phyloP scores from a whole-genome alignment of 2,888 invertebrate species.

The Polymixis lichenea region DNA sequence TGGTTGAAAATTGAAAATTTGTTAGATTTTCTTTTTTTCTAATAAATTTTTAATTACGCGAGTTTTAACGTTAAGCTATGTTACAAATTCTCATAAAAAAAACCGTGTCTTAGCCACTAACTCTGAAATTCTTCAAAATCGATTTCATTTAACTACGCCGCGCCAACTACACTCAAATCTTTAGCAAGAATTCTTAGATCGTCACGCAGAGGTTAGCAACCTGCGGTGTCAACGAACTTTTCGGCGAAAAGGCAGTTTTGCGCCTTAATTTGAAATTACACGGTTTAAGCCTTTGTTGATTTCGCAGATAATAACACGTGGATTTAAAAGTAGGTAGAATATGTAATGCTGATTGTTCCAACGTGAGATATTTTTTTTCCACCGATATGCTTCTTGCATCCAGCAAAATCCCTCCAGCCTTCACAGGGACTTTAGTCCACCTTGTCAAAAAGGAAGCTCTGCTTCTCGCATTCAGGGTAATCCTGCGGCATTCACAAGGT shows the following conservation, averaged over 20 bases:
- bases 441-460: no score
- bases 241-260: conserved; percentile 16
- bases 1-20: no score
- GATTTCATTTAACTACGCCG: background rate
- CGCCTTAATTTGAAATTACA: conserved; percentile 27
- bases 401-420: background rate
- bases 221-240: conserved; percentile 12
- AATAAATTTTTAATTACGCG: no score
- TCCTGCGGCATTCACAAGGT: background rate
- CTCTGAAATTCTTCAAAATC: background rate
- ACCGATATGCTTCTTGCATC: background rate
- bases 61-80: no score
- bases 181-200: background rate
- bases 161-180: background rate
- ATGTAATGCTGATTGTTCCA: background rate
- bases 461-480: background rate
- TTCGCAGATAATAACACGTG: conserved; percentile 7
- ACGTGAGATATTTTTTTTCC: background rate
- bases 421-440: no score
- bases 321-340: background rate
- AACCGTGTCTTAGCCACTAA: background rate
- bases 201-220: conserved; percentile 28
- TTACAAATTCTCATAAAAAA: no score
- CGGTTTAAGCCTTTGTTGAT: conserved; percentile 13
- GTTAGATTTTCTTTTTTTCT: no score